phyloP scores from a whole-genome alignment of 35 echinoderm and acorn worm species.

The Anneissia japonica region DNA sequence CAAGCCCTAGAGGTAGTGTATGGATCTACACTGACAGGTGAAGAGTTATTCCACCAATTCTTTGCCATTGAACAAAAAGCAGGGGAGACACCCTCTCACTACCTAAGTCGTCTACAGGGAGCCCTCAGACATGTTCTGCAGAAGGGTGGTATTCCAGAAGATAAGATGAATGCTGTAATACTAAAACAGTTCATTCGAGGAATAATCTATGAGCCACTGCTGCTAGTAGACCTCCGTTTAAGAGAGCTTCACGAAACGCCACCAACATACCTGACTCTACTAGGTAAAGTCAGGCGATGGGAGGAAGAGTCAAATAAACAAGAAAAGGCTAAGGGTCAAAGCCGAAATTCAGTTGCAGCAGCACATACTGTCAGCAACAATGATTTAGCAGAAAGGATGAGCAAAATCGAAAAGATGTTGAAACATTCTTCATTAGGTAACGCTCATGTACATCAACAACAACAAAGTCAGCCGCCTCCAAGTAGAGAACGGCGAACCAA shows the following conservation, averaged over 20 bases:
- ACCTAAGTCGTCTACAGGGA: not conserved
- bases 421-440: not conserved
- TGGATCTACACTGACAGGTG: slow-evolving; percentile 22
- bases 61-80: not conserved
- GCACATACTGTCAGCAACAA: not conserved
- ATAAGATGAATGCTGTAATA: not conserved
- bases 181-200: not conserved
- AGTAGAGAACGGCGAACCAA: not conserved
- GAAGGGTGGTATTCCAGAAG: not conserved
- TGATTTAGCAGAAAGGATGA: not conserved
- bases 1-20: not conserved
- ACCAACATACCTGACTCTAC: not conserved
- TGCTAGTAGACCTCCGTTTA: not conserved
- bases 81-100: not conserved
- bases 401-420: not conserved
- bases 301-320: not conserved
- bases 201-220: not conserved
- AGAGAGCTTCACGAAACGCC: not conserved
- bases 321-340: not conserved
- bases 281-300: not conserved
- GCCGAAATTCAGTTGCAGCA: not conserved
- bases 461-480: too few relatives aligned
- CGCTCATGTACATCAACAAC: not conserved
- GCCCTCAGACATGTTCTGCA: not conserved
- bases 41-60: slow-evolving; percentile 4